Base-by-base conservation (phyloP, 2,888 invertebrate genomes). In the Neocrepidodera transversa region DNA sequence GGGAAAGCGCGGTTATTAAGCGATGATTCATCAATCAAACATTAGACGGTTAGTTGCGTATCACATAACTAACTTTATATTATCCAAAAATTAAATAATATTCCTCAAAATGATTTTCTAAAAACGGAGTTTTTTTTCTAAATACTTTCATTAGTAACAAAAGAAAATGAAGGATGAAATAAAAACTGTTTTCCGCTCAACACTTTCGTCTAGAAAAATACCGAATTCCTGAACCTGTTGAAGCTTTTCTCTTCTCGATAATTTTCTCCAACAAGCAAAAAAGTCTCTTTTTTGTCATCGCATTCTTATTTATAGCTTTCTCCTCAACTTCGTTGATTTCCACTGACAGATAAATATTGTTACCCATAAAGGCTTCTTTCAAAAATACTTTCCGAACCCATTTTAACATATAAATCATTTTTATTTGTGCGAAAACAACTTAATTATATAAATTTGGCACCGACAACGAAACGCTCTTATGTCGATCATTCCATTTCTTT, bases 331-430 rank as follows among this genome's bases (percentile, higher is more conserved):
- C 40, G 38, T 28, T 47, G 36, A 58, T 52, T 58, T 28, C 30
- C 7, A 13, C 14, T 38, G 58, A 58, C 58, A 52, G 51, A 47
- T 35, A 52, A 52, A 58, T 58, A 58, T 52, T 58, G 47, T 58
- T 36, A 58, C 36, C 58, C 35, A 58, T 58, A 36, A 58, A 47
- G 32, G 47, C 11, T 43, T 28, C 45, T 52, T 18, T 58, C 38
- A 58, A 36, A 58, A 58, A 32, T 52, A 45, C 45, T 36, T 58
- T 13, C 43, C 17, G 13, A 36, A 51, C 35, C 45, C 45, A 58
- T 58, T 58, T n/a, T 53, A 50, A 13, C 51, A 38, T 28, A 58
- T 58, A 52, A 58, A 58, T 58, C 58, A 58, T 58, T 47, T 53
- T 38, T 58, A 52, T 58, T 58, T 58, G 58, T 52, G 51, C 38